Evolutionary conservation across 2,113 vertebrate species (phyloP).

Genomic region (Ondatra zibethicus): DNA sequence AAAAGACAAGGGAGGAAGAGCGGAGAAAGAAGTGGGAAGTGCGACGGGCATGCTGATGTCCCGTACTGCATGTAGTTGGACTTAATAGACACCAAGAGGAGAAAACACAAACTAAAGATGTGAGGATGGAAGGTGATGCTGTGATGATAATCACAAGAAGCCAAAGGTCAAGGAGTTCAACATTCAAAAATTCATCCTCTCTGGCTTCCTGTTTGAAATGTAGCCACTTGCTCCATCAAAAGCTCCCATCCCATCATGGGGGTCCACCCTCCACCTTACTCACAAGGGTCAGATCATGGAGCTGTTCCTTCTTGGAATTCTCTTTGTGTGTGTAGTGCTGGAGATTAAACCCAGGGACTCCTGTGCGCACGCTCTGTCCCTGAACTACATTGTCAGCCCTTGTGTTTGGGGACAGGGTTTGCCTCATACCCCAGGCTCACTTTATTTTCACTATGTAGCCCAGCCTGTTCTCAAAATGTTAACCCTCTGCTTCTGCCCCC

Average conservation of each 20-base stretch:
- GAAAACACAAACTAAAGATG: slow-evolving; percentile 3
- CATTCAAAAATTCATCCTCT: background rate
- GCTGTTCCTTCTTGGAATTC: background rate
- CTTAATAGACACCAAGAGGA: background rate
- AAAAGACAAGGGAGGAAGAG: background rate
- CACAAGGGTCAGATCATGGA: background rate
- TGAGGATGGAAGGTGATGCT: background rate
- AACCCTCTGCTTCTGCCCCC: background rate
- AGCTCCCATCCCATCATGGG: background rate
- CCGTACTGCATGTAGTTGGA: background rate
- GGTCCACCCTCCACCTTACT: background rate
- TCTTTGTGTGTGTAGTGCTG: background rate
- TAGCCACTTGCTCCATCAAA: background rate
- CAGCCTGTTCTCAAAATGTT: background rate
- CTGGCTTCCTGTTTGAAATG: background rate
- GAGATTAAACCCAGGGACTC: background rate
- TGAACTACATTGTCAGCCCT: background rate
- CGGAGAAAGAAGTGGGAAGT: background rate
- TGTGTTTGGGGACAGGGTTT: background rate
- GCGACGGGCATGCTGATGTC: background rate
- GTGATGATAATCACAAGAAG: background rate
- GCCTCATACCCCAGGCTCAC: background rate
- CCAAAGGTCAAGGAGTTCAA: background rate
- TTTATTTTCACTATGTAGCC: background rate
- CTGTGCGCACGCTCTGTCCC: background rate